These are phyloP conservation scores for Stenolophus ochropezus DNA, from an alignment of 2,888 invertebrate genomes.

Conservation along the genomic window DNA sequence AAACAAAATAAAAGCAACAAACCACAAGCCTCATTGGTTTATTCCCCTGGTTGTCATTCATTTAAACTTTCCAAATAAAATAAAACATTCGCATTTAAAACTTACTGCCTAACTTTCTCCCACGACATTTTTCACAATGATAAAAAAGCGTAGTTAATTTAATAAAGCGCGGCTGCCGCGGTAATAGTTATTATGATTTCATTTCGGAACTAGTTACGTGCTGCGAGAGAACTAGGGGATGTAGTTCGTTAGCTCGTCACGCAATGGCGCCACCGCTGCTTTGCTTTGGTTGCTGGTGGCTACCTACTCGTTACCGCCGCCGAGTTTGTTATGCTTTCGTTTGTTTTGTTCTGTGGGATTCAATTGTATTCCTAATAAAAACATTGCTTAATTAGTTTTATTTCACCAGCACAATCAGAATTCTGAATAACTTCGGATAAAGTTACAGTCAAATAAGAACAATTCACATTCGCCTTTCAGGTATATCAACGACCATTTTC, in stretches of 20 bases:
- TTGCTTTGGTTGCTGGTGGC: not conserved
- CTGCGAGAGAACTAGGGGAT: not conserved
- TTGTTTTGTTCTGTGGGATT: slow-evolving; percentile 9
- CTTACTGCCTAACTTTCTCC: slow-evolving; percentile 35
- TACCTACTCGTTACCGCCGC: not conserved
- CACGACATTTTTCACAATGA: slow-evolving; percentile 43
- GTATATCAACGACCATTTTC: not conserved
- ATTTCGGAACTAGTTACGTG: slow-evolving; percentile 38
- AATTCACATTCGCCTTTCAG: not conserved
- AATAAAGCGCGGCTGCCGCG: slow-evolving; percentile 20
- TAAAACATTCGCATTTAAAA: slow-evolving; percentile 46
- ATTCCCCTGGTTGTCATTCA: slow-evolving; percentile 49
- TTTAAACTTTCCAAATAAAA: slow-evolving; percentile 53
- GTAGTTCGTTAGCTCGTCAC: slow-evolving; percentile 38
- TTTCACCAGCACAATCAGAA: not conserved
- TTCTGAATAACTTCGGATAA: not conserved
- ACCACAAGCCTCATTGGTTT: slow-evolving; percentile 27
- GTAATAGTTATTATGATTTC: slow-evolving; percentile 52
- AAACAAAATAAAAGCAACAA: slow-evolving; percentile 36
- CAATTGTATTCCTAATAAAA: not conserved
- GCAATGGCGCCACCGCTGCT: slow-evolving; percentile 18
- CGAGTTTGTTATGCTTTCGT: slow-evolving; percentile 25
- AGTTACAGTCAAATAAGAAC: not conserved
- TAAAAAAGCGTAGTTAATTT: slow-evolving; percentile 42
- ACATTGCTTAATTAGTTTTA: slow-evolving; percentile 7